phyloP scores from a whole-genome alignment of 2,797 vertebrate genomes.

The Mormyrus hasselquistii region DNA sequence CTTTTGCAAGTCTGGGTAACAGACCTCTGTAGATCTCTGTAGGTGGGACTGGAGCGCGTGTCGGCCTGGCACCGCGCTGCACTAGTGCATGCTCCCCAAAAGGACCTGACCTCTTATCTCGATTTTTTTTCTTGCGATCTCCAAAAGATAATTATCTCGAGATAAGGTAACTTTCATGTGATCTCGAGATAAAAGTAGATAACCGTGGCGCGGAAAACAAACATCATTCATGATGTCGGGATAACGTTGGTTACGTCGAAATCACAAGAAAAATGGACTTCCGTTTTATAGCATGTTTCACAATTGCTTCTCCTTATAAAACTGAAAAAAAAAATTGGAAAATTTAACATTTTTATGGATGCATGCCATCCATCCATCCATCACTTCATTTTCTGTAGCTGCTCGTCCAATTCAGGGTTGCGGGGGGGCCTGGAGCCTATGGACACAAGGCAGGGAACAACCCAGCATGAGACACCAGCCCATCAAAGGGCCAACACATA shows the following conservation, averaged over 20 bases:
- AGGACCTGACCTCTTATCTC: background rate
- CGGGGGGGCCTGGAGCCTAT: background rate
- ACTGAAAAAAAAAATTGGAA: background rate
- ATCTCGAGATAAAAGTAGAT: background rate
- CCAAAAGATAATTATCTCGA: background rate
- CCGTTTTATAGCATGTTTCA: background rate
- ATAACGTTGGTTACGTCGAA: background rate
- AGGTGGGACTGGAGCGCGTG: background rate
- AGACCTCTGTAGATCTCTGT: background rate
- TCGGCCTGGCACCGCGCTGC: background rate
- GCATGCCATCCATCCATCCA: background rate
- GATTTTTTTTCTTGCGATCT: background rate
- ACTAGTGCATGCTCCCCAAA: too few species aligned
- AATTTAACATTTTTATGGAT: background rate
- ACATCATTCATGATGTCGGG: background rate
- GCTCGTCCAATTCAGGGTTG: background rate
- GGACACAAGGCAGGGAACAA: background rate
- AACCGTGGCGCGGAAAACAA: background rate
- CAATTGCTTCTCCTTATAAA: background rate
- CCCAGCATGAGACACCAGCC: background rate
- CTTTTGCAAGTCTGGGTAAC: background rate
- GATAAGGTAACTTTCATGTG: background rate
- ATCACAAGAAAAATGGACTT: background rate
- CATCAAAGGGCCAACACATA: background rate
- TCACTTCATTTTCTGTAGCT: background rate